A percentile compares a stretch with the other conserved stretches of the same genome.
Evolutionary conservation across 2,113 vertebrate species (phyloP).

Genomic region (Trachemys scripta): DNA sequence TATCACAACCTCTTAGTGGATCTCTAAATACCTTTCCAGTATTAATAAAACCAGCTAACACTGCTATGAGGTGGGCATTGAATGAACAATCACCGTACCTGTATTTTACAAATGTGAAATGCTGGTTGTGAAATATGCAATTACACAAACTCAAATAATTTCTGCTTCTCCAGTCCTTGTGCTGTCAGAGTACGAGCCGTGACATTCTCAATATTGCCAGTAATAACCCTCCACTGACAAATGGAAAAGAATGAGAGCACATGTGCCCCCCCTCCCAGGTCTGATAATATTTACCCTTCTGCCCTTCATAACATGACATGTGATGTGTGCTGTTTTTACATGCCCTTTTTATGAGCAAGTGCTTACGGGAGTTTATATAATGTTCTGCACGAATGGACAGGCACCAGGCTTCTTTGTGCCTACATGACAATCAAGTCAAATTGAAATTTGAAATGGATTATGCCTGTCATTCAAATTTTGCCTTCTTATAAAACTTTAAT

Average conservation of each 20-base stretch:
- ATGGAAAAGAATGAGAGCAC: constrained; percentile 68
- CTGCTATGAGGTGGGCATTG: neutral
- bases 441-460: constrained; percentile 20
- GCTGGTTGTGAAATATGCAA: neutral
- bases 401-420: constrained; percentile 46
- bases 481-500: fast-evolving
- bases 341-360: constrained; percentile 77
- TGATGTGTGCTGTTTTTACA: constrained; percentile 66
- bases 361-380: constrained; percentile 79
- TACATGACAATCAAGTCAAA: constrained; percentile 22
- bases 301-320: constrained; percentile 75
- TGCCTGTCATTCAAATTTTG: neutral
- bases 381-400: constrained; percentile 79
- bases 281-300: constrained; percentile 71
- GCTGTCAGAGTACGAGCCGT: constrained; percentile 79
- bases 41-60: neutral
- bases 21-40: neutral
- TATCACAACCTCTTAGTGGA: neutral
- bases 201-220: constrained; percentile 77
- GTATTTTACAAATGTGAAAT: neutral
- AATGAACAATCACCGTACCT: neutral
- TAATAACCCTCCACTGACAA: constrained; percentile 67
- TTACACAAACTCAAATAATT: too few relatives aligned
- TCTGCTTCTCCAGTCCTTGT: neutral
- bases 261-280: constrained; percentile 61